phyloP scores from a whole-genome alignment of 2,888 invertebrate genomes.

The Erebia palarica region DNA sequence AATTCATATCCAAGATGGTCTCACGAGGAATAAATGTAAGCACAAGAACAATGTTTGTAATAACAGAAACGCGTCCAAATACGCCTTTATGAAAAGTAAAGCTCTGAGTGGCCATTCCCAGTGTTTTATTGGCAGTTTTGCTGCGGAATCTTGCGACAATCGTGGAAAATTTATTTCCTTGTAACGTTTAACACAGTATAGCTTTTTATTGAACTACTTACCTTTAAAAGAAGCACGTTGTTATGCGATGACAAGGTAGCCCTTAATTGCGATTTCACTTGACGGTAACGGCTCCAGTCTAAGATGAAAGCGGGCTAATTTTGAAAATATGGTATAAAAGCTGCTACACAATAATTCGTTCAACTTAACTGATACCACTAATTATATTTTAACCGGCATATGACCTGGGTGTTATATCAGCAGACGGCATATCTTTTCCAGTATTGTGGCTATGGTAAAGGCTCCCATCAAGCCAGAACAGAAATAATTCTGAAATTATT shows the following conservation, averaged over 20 bases:
- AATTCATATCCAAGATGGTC: conserved; percentile 13
- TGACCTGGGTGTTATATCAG: too few species aligned
- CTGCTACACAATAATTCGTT: too few species aligned
- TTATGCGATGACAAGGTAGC: background rate
- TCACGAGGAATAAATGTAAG: conserved; percentile 2
- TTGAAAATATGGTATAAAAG: too few species aligned
- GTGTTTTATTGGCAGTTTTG: conserved; percentile 25
- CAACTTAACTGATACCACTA: too few species aligned
- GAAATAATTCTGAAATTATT: too few species aligned
- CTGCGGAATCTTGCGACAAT: conserved; percentile 15
- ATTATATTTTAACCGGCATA: too few species aligned
- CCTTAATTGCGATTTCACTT: too few species aligned
- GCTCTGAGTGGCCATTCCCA: conserved; percentile 22
- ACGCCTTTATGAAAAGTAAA: conserved; percentile 22
- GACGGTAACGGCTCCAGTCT: too few species aligned
- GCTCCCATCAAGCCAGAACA: too few species aligned
- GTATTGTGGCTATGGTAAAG: too few species aligned
- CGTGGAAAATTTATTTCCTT: conserved; percentile 13
- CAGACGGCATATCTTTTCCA: too few species aligned
- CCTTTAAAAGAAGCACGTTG: background rate
- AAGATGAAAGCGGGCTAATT: too few species aligned
- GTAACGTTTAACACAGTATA: conserved; percentile 23
- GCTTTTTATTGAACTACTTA: conserved; percentile 19
- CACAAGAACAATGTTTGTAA: conserved; percentile 16
- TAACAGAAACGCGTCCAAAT: conserved; percentile 17